Evolutionary conservation across 1,140 invertebrate genomes (phyloP).

Genomic region (Drosophila suzukii): DNA sequence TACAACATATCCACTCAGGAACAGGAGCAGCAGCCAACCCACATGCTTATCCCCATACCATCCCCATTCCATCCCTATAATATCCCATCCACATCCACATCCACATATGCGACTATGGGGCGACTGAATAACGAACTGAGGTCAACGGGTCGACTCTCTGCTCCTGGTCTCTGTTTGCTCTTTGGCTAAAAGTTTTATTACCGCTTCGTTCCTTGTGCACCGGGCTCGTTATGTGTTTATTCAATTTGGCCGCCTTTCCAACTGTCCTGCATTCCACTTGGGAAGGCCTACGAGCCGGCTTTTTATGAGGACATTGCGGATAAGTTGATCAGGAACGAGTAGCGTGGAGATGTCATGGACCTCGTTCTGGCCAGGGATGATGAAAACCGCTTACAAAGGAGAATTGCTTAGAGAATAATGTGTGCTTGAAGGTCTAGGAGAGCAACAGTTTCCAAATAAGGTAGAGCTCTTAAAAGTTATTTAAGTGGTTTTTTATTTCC

Average conservation of each 20-base stretch:
- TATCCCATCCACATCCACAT: neutral
- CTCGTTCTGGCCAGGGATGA: slow-evolving; percentile 5
- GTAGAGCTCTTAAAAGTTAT: neutral
- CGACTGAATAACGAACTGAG: slow-evolving; percentile 65
- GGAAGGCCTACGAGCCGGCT: slow-evolving; percentile 36
- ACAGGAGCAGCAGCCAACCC: slow-evolving; percentile 2
- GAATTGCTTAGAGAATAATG: neutral
- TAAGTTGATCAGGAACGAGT: slow-evolving; percentile 54
- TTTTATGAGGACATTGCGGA: slow-evolving; percentile 59
- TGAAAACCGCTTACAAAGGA: slow-evolving; percentile 3
- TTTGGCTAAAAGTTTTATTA: slow-evolving; percentile 80
- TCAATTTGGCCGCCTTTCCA: slow-evolving; percentile 62
- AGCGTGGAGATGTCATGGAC: slow-evolving; percentile 8
- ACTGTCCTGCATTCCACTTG: slow-evolving; percentile 32
- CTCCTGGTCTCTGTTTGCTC: slow-evolving; percentile 44
- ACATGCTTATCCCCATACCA: slow-evolving; percentile 16
- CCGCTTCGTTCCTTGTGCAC: slow-evolving; percentile 63
- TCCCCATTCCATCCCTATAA: neutral
- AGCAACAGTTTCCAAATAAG: neutral
- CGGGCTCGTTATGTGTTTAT: slow-evolving; percentile 80
- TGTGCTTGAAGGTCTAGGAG: no score
- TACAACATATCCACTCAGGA: slow-evolving; percentile 26
- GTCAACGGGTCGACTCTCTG: slow-evolving; percentile 45
- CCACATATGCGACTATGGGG: slow-evolving; percentile 23
- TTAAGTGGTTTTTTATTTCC: no score